Base-by-base conservation (phyloP, 1,140 invertebrate genomes). In the Trigoniulus corallinus region DNA sequence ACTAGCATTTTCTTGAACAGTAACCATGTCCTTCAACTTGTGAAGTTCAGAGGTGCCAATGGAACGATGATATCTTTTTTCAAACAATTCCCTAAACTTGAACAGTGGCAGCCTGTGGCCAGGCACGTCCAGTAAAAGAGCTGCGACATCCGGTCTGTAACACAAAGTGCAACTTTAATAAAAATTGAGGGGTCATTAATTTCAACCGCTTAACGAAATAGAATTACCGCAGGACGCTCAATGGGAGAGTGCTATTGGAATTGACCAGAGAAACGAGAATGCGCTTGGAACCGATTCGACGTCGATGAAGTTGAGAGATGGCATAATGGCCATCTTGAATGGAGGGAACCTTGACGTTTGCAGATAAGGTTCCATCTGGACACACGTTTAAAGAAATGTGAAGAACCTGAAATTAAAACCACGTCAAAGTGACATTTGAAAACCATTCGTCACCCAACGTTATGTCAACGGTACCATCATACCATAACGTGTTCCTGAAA, bases 81-180 rank as follows among this genome's bases (percentile, higher is more conserved):
- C 84, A 63, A 83, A 84, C 55, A 88, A 70, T 65, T 88, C 82
- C 48, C 85, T 76, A 57, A 91, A 87, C 65, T 85, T 84, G 61
- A 87, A 87, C 25, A 91, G 72, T 1, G 84, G 84, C 53, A 91
- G 67, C 54, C 74, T 74, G 59, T 81, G 75, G 1, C 77, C 77
- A 41, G 84, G 83, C 34, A 84, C 81, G 62, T 88, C 80, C 60
- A 73, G 64, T 7, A 34, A 15, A 7, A 34, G 15, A 34, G 7
- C 29, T 34, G 15, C 29, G 29, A 15, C 15, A 34, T 34, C 29
- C 15, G 29, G 15, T 15, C 29, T 34, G 29, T 7, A 34, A 34
- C 7, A n/a, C n/a, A 25, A 75, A 70, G 59, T 78, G 72, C 29
- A 67, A 65, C 53, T 73, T 75, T 58, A 45, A 74, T n/a, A 74